These are phyloP conservation scores for Lycocerus yunnanus DNA, from an alignment of 2,888 invertebrate species.

Conservation along the genomic window DNA sequence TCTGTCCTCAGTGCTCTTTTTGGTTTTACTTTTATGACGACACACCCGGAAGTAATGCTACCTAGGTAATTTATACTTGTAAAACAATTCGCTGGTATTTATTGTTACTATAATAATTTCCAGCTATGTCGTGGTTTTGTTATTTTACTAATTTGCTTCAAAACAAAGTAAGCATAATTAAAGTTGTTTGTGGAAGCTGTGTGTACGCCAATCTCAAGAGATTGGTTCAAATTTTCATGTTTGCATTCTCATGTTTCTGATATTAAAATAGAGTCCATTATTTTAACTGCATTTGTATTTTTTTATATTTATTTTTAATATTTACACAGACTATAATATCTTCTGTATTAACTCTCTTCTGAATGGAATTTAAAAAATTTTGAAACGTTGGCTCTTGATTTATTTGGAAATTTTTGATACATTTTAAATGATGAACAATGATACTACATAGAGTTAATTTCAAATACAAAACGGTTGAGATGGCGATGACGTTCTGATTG, in stretches of 20 bases:
- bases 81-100: background rate
- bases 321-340: too few species aligned
- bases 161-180: background rate
- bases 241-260: background rate
- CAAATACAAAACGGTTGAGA: too few species aligned
- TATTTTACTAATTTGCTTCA: background rate
- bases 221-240: background rate
- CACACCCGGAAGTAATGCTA: slow-evolving; percentile 19
- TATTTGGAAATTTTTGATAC: too few species aligned
- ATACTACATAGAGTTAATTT: too few species aligned
- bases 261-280: background rate
- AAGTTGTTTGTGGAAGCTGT: background rate
- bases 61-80: slow-evolving; percentile 12
- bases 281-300: background rate
- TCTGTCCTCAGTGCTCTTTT: slow-evolving; percentile 16
- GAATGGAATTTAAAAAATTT: too few species aligned
- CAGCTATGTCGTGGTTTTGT: background rate
- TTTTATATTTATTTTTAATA: background rate
- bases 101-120: background rate
- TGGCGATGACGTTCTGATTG: too few species aligned
- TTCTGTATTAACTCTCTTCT: too few species aligned
- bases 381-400: too few species aligned
- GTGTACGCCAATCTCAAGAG: background rate
- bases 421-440: too few species aligned
- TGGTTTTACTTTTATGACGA: slow-evolving; percentile 14